Evolutionary conservation across 2,113 vertebrate genomes (phyloP).

Genomic region (Misgurnus mizolepis): DNA sequence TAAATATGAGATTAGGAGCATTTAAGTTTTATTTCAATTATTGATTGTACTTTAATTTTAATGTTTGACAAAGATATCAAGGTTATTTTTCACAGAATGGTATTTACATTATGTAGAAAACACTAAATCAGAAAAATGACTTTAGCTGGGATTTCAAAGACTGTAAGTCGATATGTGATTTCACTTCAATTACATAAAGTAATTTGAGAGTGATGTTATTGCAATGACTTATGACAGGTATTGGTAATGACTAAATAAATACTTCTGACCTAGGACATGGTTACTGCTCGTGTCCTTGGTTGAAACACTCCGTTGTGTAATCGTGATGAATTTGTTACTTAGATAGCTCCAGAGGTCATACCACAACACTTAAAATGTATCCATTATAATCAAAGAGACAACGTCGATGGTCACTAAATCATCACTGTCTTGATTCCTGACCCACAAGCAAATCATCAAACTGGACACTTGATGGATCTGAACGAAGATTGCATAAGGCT

Average conservation of each 20-base stretch:
- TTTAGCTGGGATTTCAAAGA: too few species aligned
- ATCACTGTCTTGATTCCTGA: conserved; percentile 16
- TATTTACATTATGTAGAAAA: too few species aligned
- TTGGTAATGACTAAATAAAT: not conserved
- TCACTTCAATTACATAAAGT: too few species aligned
- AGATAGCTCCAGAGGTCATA: conserved; percentile 26
- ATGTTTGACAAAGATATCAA: too few species aligned
- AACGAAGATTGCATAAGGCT: not conserved
- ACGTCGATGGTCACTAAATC: conserved; percentile 33
- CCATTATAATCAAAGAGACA: conserved; percentile 36
- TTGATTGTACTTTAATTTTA: too few species aligned
- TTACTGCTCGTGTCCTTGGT: not conserved
- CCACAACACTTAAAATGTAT: conserved; percentile 13
- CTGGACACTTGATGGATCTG: conserved; percentile 4
- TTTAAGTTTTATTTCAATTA: too few species aligned
- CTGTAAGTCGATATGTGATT: too few species aligned
- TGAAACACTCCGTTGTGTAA: not conserved
- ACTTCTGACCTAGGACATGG: not conserved
- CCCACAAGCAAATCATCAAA: not conserved
- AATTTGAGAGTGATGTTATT: too few species aligned
- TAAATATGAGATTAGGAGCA: too few species aligned
- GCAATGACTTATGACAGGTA: too few species aligned
- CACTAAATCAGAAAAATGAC: too few species aligned
- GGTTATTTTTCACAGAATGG: too few species aligned
- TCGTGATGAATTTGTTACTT: conserved; percentile 30